phyloP scores from a whole-genome alignment of 2,888 invertebrate species.

The Cataglyphis cursor region DNA sequence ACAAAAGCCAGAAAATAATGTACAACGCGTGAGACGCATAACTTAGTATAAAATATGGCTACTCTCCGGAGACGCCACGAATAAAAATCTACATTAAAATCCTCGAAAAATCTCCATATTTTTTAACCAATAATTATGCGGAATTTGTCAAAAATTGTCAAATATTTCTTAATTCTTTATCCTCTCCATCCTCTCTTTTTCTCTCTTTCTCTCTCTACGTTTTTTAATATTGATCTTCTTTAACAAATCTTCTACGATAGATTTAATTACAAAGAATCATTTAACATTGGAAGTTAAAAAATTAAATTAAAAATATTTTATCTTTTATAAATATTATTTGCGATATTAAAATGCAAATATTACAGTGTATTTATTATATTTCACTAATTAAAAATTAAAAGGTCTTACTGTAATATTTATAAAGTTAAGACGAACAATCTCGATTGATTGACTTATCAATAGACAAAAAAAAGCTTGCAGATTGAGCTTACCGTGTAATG shows the following conservation, averaged over 20 bases:
- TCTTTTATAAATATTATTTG: not conserved
- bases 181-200: not conserved
- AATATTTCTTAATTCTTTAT: not conserved
- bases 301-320: not conserved
- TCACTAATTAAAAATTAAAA: slow-evolving; percentile 1
- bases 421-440: not conserved
- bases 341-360: not conserved
- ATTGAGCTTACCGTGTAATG: slow-evolving; percentile 53
- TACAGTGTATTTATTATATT: not conserved
- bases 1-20: slow-evolving; percentile 56
- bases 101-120: not conserved
- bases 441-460: slow-evolving; percentile 48
- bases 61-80: slow-evolving; percentile 17
- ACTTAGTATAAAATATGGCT: slow-evolving; percentile 36
- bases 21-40: slow-evolving; percentile 56
- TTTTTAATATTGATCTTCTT: not conserved
- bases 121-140: slow-evolving; percentile 13
- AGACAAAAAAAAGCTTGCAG: slow-evolving; percentile 28
- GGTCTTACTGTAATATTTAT: not conserved
- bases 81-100: slow-evolving; percentile 50
- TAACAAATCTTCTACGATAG: not conserved
- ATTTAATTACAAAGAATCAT: not conserved
- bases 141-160: not conserved
- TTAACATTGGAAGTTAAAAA: not conserved
- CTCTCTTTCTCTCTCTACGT: not conserved